These are phyloP conservation scores for Tachina lurida DNA, from an alignment of 2,888 invertebrate genomes.

Conservation along the genomic window DNA sequence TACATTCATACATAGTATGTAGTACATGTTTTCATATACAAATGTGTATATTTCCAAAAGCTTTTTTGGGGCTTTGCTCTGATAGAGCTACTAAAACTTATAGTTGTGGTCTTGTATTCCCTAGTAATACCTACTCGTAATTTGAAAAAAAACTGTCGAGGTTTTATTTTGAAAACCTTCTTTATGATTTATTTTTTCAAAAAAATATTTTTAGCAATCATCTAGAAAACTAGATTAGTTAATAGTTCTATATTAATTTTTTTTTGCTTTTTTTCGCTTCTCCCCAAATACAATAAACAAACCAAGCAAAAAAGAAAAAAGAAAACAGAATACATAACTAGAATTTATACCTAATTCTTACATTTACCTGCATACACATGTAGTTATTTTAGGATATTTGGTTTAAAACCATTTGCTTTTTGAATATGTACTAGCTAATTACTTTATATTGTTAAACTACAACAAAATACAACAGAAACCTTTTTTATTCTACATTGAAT, in stretches of 20 bases:
- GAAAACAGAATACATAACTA: constrained; percentile 20
- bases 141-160: constrained; percentile 58
- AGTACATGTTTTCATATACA: no score
- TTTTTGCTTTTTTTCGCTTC: constrained; percentile 55
- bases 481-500: constrained; percentile 27
- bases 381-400: constrained; percentile 48
- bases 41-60: not conserved
- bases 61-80: constrained; percentile 23
- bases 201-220: constrained; percentile 33
- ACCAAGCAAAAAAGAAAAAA: constrained; percentile 22
- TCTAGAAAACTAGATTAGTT: constrained; percentile 48
- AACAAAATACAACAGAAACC: constrained; percentile 23
- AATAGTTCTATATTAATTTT: constrained; percentile 42
- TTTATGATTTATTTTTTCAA: constrained; percentile 31
- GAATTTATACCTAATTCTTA: constrained; percentile 39
- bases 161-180: constrained; percentile 54
- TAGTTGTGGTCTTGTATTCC: constrained; percentile 25
- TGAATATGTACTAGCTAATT: constrained; percentile 15
- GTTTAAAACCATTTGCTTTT: constrained; percentile 52
- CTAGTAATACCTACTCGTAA: constrained; percentile 11
- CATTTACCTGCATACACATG: constrained; percentile 11
- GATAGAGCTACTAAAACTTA: constrained; percentile 2
- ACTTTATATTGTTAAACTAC: constrained; percentile 35
- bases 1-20: no score
- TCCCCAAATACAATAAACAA: constrained; percentile 19